Base-by-base conservation (phyloP, 2,888 invertebrate genomes). In the Caenorhabditis wallacei region DNA sequence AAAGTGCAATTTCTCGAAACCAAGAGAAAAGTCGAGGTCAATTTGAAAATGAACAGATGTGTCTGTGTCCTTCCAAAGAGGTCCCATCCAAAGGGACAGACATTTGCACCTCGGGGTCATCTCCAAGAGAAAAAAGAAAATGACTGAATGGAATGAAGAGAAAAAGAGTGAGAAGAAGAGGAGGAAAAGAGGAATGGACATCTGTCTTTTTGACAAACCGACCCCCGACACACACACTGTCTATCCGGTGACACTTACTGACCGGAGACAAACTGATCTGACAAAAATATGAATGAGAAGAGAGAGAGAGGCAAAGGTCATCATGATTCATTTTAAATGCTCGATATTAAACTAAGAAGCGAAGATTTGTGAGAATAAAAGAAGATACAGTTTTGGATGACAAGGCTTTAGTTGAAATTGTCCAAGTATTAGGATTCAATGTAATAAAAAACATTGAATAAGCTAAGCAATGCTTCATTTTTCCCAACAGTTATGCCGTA, bases 161-260 rank as follows among this genome's bases (percentile, higher is more conserved):
- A 43, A 43, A 43, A 43, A 43, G 16, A 43, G 35, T 22, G 46
- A 56, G 18, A 57, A 13, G 30, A 24, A 43, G 61, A 35, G 20
- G 51, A 56, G 35, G 35, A 63, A 54, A 53, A 48, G 51, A 75
- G 57, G 54, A 37, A 46, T 37, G 3, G 30, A 30, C 30, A 30
- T 78, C 69, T 78, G 78, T 78, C 69, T 69, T 69, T 75, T 68
- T 76, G 75, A 75, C 75, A 66, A 56, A 75, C 63, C 72, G 54
- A 48, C 63, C 48, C 30, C 59, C 26, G 18, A 57, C 43, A 43
- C 61, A 40, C 51, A 66, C n/a, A n/a, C n/a, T n/a, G 75, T 66
- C 66, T 64, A 75, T 75, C 75, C 75, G 48, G 68, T 75, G 75
- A 66, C 75, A 75, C 59, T 64, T 61, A 63, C 61, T 61, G 54